These are phyloP conservation scores for Anguilla anguilla DNA, from an alignment of 2,797 vertebrate genomes.

Conservation along the genomic window DNA sequence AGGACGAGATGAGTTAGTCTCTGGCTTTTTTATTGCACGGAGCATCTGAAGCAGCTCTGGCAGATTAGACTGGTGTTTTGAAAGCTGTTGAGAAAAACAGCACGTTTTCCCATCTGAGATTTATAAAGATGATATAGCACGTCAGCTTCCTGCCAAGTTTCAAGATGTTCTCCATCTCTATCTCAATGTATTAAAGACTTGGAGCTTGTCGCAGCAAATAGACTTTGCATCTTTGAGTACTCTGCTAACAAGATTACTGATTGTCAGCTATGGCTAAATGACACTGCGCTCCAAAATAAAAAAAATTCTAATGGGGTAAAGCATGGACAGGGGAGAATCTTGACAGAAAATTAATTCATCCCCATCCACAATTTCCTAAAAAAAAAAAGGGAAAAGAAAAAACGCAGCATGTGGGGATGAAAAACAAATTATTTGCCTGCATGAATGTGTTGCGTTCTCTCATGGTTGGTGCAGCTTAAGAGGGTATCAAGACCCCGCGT, in stretches of 20 bases:
- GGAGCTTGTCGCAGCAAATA: conserved; percentile 35
- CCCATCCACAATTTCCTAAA: background rate
- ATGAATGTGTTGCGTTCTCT: conserved; percentile 32
- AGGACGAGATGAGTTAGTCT: background rate
- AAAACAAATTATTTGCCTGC: conserved; percentile 25
- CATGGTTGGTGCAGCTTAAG: conserved; percentile 25
- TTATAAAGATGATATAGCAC: conserved; percentile 34
- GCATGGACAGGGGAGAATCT: background rate
- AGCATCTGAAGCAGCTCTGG: background rate
- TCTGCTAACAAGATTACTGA: conserved; percentile 43
- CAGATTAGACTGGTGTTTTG: background rate
- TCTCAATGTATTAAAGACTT: conserved; percentile 24
- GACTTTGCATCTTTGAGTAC: conserved; percentile 44
- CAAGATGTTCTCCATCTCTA: conserved; percentile 35
- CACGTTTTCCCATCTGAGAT: background rate
- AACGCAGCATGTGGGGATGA: background rate
- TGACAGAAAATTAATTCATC: conserved; percentile 31
- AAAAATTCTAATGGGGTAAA: conserved; percentile 22
- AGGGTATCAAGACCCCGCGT: background rate
- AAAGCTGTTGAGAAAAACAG: background rate
- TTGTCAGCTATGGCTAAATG: conserved; percentile 38
- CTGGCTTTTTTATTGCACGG: background rate
- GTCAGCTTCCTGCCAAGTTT: conserved; percentile 27
- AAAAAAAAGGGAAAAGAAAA: background rate
- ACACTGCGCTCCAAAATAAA: background rate